Base-by-base conservation (phyloP, 1,140 invertebrate species). In the Chironomus tepperi region DNA sequence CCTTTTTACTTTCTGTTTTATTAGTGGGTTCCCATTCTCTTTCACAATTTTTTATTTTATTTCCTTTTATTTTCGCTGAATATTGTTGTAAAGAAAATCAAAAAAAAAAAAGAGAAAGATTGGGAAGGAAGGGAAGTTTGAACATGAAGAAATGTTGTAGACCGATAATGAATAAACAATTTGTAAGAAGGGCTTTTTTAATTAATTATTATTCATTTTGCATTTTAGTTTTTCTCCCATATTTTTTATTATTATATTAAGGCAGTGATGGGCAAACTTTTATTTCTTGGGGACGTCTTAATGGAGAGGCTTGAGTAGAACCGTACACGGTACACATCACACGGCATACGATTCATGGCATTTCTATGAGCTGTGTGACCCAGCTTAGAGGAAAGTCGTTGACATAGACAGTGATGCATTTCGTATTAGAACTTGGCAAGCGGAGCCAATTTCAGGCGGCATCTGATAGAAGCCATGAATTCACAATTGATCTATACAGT, bases 191-290 rank as follows among this genome's bases (percentile, higher is more conserved):
- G 47, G 47, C 12, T 57, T 57, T 57, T 57, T 57, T 57, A 57
- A 57, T 57, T 70, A 70, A 70, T 70, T 70, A 70, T 70, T 70
- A 70, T 70, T 70, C 65, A 70, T 70, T 70, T 18, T 16, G 64
- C 18, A 67, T 19, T 67, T 18, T 67, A 70, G 12, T 57, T 57
- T 57, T 57, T 57, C 8, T 57, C 12, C n/a, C 12, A 34, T 57
- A 5, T 57, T 57, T 57, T 15, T 57, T 57, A 57, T 57, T 57
- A 0, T 57, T 57, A 12, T 57, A 12, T 15, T n/a, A 57, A 57
- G n/a, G 47, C 43, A 47, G 15, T 47, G 43, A 47, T 47, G 43
- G 8, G 9, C n/a, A n/a, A n/a, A n/a, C n/a, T n/a, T n/a, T n/a
- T n/a, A n/a, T n/a, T n/a, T n/a, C n/a, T n/a, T n/a, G n/a, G n/a